phyloP scores from a whole-genome alignment of 2,797 vertebrate species.

The Chelon labrosus region DNA sequence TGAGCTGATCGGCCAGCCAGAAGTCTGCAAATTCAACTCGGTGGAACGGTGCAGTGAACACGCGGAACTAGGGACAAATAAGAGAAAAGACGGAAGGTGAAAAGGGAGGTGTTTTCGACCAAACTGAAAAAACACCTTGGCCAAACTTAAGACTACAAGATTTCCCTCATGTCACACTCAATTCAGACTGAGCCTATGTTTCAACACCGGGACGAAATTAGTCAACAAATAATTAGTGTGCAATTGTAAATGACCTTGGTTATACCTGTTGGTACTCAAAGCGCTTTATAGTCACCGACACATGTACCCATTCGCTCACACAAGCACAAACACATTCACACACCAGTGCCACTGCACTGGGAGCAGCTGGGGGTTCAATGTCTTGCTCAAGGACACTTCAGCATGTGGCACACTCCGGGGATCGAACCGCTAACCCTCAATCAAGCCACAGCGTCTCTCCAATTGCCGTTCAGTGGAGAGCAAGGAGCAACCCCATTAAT shows the following conservation, averaged over 20 bases:
- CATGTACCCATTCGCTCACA: too few relatives aligned
- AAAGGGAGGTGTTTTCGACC: too few relatives aligned
- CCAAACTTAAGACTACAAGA: too few relatives aligned
- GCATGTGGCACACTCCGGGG: too few relatives aligned
- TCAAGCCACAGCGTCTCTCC: background rate
- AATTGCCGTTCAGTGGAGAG: conserved; percentile 31
- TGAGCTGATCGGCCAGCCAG: conserved; percentile 99
- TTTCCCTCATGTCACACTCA: conserved; percentile 4
- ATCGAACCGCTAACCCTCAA: too few relatives aligned
- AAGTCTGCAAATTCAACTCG: conserved; percentile 99
- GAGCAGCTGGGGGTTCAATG: too few relatives aligned
- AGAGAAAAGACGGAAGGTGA: conserved; percentile 44
- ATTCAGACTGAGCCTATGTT: background rate
- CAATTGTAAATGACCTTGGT: too few relatives aligned
- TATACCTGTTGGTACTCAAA: too few relatives aligned
- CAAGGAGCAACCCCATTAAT: conserved; percentile 41
- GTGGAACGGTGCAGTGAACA: conserved; percentile 98
- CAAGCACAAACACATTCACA: too few relatives aligned
- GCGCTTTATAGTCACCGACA: too few relatives aligned
- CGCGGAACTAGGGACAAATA: conserved; percentile 89
- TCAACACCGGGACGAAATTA: conserved; percentile 16
- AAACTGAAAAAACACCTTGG: background rate
- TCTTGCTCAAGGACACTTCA: too few relatives aligned
- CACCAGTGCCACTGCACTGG: too few relatives aligned
- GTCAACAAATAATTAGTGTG: conserved; percentile 36